Conservation (phyloP, 2,888 invertebrate genomes). For the Apoda limacodes region DNA sequence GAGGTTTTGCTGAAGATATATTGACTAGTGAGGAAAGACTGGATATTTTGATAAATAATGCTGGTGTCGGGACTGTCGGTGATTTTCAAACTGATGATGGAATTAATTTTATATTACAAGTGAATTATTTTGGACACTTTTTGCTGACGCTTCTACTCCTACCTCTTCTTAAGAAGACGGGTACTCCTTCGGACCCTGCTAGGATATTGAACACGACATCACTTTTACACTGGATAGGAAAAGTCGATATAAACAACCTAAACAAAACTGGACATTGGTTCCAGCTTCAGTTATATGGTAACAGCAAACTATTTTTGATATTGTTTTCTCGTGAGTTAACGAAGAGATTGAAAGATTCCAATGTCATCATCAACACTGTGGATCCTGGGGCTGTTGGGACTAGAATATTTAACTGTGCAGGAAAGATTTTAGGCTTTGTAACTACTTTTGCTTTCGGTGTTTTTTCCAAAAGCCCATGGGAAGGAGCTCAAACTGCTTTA, state of each 20-base stretch:
- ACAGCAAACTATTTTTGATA: slow-evolving; percentile 77
- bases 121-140: slow-evolving; percentile 93
- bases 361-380: slow-evolving; percentile 81
- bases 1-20: slow-evolving; percentile 32
- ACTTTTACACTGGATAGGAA: slow-evolving; percentile 73
- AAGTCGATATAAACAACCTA: slow-evolving; percentile 73
- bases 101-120: slow-evolving; percentile 87
- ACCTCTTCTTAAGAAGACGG: slow-evolving; percentile 75
- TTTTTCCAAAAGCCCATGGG: slow-evolving; percentile 9
- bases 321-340: slow-evolving; percentile 77
- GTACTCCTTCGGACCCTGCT: slow-evolving; percentile 63
- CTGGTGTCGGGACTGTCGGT: slow-evolving; percentile 76
- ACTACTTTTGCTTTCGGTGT: slow-evolving; percentile 51
- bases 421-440: slow-evolving; percentile 55
- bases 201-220: slow-evolving; percentile 83
- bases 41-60: slow-evolving; percentile 88
- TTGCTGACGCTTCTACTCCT: slow-evolving; percentile 87
- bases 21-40: slow-evolving; percentile 53
- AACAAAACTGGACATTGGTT: slow-evolving; percentile 64
- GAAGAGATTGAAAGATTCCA: slow-evolving; percentile 68
- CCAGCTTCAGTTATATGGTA: slow-evolving; percentile 58
- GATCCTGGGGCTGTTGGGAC: slow-evolving; percentile 87
- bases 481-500: slow-evolving; percentile 76
- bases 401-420: slow-evolving; percentile 69
- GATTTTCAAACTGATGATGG: slow-evolving; percentile 76